Evolutionary conservation across 2,113 vertebrate genomes (phyloP).

Genomic region (Pao palembangensis): DNA sequence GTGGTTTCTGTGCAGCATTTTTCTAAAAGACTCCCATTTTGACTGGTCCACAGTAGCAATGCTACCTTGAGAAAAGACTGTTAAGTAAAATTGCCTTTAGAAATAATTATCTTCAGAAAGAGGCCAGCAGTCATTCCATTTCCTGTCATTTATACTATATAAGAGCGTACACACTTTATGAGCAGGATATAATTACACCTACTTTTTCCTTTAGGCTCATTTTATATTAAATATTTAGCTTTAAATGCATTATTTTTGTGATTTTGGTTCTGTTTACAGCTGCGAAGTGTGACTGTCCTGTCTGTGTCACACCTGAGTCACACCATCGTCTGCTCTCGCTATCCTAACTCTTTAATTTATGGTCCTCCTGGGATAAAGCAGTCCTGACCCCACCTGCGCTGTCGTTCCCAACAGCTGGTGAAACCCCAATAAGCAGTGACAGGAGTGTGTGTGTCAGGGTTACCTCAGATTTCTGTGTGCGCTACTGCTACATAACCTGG

Average conservation of each 20-base stretch:
- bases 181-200: too few species aligned
- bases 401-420: conserved; percentile 52
- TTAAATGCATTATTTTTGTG: too few species aligned
- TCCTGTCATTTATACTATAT: neutral
- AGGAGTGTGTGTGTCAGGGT: conserved; percentile 3
- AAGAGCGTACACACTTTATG: too few species aligned
- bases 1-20: too few species aligned
- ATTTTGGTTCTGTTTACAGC: neutral
- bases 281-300: conserved; percentile 4
- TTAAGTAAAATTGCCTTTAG: too few species aligned
- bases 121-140: neutral
- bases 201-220: too few species aligned
- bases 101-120: neutral
- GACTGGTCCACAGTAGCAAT: too few species aligned
- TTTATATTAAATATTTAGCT: too few species aligned
- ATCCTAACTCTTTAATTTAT: conserved; percentile 56
- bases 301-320: conserved; percentile 40
- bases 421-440: conserved; percentile 20
- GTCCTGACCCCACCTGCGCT: conserved; percentile 54
- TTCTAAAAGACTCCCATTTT: too few species aligned
- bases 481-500: conserved; percentile 1
- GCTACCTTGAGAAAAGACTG: too few species aligned
- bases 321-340: conserved; percentile 14
- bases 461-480: conserved; percentile 23
- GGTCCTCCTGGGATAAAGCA: conserved; percentile 40